A percentile compares a stretch with the other conserved stretches of the same genome.
Evolutionary conservation across 2,113 vertebrate species (phyloP).

Genomic region (Aspiorhynchus laticeps): DNA sequence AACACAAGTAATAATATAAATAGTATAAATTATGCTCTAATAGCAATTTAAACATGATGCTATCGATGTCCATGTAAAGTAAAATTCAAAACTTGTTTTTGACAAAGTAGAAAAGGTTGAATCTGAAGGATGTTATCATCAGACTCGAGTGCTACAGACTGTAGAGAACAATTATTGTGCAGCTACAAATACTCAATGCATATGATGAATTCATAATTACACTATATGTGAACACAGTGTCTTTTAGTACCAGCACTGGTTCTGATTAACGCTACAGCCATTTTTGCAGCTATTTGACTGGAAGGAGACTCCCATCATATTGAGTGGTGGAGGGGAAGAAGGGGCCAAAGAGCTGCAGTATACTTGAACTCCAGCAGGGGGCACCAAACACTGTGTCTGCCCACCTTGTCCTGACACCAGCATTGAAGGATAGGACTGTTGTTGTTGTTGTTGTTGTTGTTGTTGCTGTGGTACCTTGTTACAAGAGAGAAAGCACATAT

Average conservation of each 20-base stretch:
- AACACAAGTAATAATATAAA: conserved; percentile 23
- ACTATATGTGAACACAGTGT: conserved; percentile 32
- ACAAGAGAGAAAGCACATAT: not conserved
- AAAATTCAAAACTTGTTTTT: conserved; percentile 22
- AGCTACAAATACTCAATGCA: conserved; percentile 19
- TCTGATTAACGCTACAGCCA: conserved; percentile 83
- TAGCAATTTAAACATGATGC: not conserved
- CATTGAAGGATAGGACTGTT: conserved; percentile 86
- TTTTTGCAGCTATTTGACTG: conserved; percentile 83
- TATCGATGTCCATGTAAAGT: not conserved
- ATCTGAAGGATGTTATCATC: conserved; percentile 16
- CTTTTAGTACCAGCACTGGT: conserved; percentile 75
- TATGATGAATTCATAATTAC: not conserved
- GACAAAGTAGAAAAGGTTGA: conserved; percentile 22
- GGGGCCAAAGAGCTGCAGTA: conserved; percentile 90
- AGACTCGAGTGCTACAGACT: not conserved
- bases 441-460: conserved; percentile 51
- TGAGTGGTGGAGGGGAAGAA: conserved; percentile 79
- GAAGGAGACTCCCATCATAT: conserved; percentile 78
- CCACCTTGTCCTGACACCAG: conserved; percentile 82
- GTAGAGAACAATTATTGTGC: not conserved
- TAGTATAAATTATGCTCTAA: conserved; percentile 35
- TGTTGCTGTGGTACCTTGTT: conserved; percentile 22
- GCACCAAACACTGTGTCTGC: conserved; percentile 77
- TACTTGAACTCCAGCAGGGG: conserved; percentile 80